phyloP scores from a whole-genome alignment of 2,888 invertebrate genomes.

The Patella ulyssiponensis region DNA sequence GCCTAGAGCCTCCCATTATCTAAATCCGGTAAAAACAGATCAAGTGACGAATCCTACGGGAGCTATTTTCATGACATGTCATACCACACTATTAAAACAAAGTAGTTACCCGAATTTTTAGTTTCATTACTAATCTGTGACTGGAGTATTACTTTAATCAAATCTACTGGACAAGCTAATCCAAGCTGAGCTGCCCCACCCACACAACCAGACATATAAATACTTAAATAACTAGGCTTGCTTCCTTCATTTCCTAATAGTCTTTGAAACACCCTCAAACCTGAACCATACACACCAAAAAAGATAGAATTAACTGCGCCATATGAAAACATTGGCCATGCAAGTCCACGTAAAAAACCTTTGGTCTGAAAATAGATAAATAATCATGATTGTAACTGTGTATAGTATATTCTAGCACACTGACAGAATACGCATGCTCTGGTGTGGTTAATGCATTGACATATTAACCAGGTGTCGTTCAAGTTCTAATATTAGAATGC shows the following conservation, averaged over 20 bases:
- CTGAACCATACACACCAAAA: slow-evolving; percentile 93
- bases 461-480: no score
- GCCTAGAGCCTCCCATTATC: no score
- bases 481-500: no score
- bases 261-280: slow-evolving; percentile 46
- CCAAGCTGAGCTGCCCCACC: slow-evolving; percentile 90
- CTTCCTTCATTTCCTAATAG: slow-evolving; percentile 34
- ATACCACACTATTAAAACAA: no score
- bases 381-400: neutral
- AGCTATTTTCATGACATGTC: no score
- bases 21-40: no score
- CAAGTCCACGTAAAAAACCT: slow-evolving; percentile 87
- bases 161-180: slow-evolving; percentile 89
- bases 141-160: slow-evolving; percentile 91
- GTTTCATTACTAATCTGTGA: slow-evolving; percentile 73
- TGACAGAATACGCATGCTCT: neutral
- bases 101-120: neutral
- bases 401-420: neutral
- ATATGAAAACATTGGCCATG: slow-evolving; percentile 90
- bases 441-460: no score
- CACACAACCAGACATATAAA: slow-evolving; percentile 80
- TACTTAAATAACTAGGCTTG: slow-evolving; percentile 41
- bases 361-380: slow-evolving; percentile 71
- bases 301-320: slow-evolving; percentile 92
- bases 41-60: no score